A percentile compares a stretch with the other conserved stretches of the same genome.
phyloP scores from a whole-genome alignment of 2,888 invertebrate species.

The Nomada hirtipes region DNA sequence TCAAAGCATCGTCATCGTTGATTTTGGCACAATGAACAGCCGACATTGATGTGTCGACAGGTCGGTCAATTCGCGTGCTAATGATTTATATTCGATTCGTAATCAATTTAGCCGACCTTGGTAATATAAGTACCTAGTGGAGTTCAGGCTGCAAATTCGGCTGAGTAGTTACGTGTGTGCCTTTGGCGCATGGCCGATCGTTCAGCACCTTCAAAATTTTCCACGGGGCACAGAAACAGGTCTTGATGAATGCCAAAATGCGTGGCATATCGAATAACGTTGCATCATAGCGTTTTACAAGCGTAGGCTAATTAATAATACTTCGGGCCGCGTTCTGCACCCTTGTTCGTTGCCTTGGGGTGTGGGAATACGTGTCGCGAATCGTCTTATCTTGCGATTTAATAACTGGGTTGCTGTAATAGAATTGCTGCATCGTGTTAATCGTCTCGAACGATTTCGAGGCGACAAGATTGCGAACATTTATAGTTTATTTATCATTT shows the following conservation, averaged over 20 bases:
- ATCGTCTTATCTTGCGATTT: not conserved
- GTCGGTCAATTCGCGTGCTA: slow-evolving; percentile 21
- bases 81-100: slow-evolving; percentile 39
- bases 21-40: not conserved
- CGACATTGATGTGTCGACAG: not conserved
- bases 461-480: not conserved
- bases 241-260: slow-evolving; percentile 30
- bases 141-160: slow-evolving; percentile 27
- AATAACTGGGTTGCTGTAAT: not conserved
- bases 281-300: slow-evolving; percentile 18
- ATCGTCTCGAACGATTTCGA: not conserved
- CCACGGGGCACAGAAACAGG: slow-evolving; percentile 14
- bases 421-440: not conserved
- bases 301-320: slow-evolving; percentile 23
- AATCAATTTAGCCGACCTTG: slow-evolving; percentile 45
- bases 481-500: not conserved
- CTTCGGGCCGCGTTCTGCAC: not conserved
- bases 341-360: not conserved
- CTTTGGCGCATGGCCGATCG: not conserved
- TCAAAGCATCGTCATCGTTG: not conserved
- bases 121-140: slow-evolving; percentile 25
- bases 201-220: slow-evolving; percentile 29
- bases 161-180: slow-evolving; percentile 18
- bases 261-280: slow-evolving; percentile 41
- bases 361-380: not conserved